phyloP scores from a whole-genome alignment of 1,140 invertebrate species.

The Cryptotermes secundus region DNA sequence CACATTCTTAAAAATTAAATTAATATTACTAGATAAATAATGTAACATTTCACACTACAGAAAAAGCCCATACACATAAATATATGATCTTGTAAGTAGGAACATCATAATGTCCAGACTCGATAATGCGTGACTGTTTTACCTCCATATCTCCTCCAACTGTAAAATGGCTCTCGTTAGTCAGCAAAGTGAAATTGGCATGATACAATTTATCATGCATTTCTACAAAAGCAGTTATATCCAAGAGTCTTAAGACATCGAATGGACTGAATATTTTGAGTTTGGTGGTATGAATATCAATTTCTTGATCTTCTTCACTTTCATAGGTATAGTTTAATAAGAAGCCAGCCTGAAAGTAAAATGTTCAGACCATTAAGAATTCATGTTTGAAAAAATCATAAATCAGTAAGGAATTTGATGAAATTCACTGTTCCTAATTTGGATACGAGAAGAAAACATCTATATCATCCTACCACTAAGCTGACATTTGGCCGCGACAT shows the following conservation, averaged over 20 bases:
- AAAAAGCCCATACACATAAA: too few relatives aligned
- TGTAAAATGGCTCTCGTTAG: constrained; percentile 45
- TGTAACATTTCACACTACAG: too few relatives aligned
- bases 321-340: constrained; percentile 53
- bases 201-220: constrained; percentile 55
- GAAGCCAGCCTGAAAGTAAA: constrained; percentile 46
- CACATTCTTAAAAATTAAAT: too few relatives aligned
- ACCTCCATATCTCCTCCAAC: constrained; percentile 51
- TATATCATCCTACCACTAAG: too few relatives aligned
- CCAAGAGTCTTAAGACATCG: constrained; percentile 40
- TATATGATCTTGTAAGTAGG: background rate
- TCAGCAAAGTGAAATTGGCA: constrained; percentile 49
- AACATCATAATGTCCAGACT: background rate
- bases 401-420: too few relatives aligned
- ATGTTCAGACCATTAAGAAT: too few relatives aligned
- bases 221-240: constrained; percentile 43
- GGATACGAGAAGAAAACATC: too few relatives aligned
- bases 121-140: constrained; percentile 31
- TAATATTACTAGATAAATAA: too few relatives aligned
- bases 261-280: constrained; percentile 20
- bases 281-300: constrained; percentile 31
- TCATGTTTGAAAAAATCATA: too few relatives aligned
- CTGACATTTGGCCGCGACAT: too few relatives aligned
- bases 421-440: too few relatives aligned
- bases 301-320: constrained; percentile 48